Base-by-base conservation (phyloP, 2,113 vertebrate species). In the Pteropus alecto region DNA sequence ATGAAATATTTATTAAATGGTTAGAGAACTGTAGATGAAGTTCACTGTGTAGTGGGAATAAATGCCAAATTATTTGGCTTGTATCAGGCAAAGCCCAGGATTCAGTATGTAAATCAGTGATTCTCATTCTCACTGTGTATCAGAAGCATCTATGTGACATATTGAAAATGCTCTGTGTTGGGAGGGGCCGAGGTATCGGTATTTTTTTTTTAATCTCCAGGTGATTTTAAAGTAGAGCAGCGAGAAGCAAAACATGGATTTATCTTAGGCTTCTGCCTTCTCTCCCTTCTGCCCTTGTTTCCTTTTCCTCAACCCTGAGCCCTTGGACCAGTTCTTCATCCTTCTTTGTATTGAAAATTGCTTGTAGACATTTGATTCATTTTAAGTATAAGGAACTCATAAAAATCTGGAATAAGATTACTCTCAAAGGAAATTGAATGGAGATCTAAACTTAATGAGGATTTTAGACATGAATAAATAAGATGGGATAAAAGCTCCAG, bases 1-100 rank as follows among this genome's bases (percentile, higher is more conserved):
- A 46, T 84, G 58, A 1, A 89, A 65, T 88, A 88, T 61, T 82
- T 95, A 6, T 90, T 61, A 96, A 98, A 86, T 5, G 41, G 16
- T 92, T 93, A 58, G 77, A 38, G 5, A 18, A 74, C 4, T 76
- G 2, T 48, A 67, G 43, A 63, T 43, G 54, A 93, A 51, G 26
- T 13, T 93, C 1, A 63, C 43, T 0, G 30, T 60, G 3, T 48
- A 74, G 21, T 38, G 35, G 58, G 28, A 95, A 63, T 22, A 63
- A 18, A 1, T 18, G 89, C 0, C 76, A 73, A 81, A 81, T 63
- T 46, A 56, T 68, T 54, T 15, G 0, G 21, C 5, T 95, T 86
- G 35, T 2, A 84, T 56, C 12, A 82, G 46, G 38, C 35, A 13
- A 90, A 68, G n/a, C 11, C 38, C 35, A 70, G 28, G 38, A 63